Base-by-base conservation (phyloP, 2,888 invertebrate species). In the Phrixothrix hirtus region DNA sequence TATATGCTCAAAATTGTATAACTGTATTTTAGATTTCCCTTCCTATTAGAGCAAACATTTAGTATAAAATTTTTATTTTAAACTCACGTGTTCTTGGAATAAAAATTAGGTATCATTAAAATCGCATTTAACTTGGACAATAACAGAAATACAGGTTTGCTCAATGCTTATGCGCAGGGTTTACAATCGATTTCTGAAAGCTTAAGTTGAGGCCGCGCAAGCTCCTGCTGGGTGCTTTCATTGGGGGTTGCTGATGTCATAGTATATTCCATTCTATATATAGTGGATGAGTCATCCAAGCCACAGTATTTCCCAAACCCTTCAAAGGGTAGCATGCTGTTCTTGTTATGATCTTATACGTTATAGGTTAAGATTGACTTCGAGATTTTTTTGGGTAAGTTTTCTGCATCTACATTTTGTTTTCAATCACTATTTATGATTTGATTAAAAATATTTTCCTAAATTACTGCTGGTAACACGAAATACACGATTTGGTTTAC, bases 211-310 rank as follows among this genome's bases (percentile, higher is more conserved):
- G 25, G 34, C 15, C 51, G 68, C 71, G 71, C 70, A 68, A 65
- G 68, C 71, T 50, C 62, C 64, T 53, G 55, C 59, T 62, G 59
- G 49, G 55, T 55, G 44, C 57, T 61, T 58, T 61, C 59, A 71
- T 71, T 70, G 70, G 71, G 59, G 59, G 55, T 56, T 60, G 53
- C 66, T 69, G 68, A 70, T 69, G 69, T 71, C 70, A 70, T 64
- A 62, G 50, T 55, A 57, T 62, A 63, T 62, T 63, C 57, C 64
- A 65, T 70, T 69, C 72, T 74, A 74, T 74, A 74, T 74, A 74
- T 67, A 69, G 63, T 60, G 62, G 69, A 71, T 75, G 75, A 75
- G 61, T 75, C 75, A 75, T 73, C 69, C 63, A 56, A 58, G 63
- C 63, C 65, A 70, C 73, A 75, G 74, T 73, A 67, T 73, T 73